Evolutionary conservation across 2,888 invertebrate species (phyloP).

Genomic region (Tipula confusa): DNA sequence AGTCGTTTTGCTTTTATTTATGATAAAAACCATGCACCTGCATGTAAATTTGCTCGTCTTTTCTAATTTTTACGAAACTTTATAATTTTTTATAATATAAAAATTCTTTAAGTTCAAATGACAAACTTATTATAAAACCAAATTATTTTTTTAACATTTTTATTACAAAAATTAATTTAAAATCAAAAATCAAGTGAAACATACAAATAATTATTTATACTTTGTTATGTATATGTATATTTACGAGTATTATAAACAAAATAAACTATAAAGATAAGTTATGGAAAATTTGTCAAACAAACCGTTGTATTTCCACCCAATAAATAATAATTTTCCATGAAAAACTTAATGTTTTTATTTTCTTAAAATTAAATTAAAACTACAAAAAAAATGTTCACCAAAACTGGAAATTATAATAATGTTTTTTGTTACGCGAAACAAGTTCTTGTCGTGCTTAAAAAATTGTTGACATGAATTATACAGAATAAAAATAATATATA

Average conservation of each 20-base stretch:
- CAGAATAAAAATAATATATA: not conserved
- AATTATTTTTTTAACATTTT: slow-evolving; percentile 3
- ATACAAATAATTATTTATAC: not conserved
- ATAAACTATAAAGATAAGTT: not conserved
- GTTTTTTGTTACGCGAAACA: slow-evolving; percentile 20
- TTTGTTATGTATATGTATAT: not conserved
- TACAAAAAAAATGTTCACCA: not conserved
- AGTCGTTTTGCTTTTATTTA: not conserved
- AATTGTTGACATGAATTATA: not conserved
- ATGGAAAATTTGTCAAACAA: slow-evolving; percentile 3
- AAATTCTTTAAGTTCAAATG: slow-evolving; percentile 3
- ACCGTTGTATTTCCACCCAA: not conserved
- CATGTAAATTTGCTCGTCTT: not conserved
- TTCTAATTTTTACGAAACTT: not conserved
- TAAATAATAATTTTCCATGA: not conserved
- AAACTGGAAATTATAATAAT: slow-evolving; percentile 8
- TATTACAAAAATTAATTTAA: not conserved
- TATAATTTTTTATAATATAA: not conserved
- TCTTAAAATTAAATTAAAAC: slow-evolving; percentile 15
- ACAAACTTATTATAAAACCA: not conserved
- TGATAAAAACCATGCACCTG: not conserved
- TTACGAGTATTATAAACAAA: not conserved
- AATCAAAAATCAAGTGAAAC: not conserved
- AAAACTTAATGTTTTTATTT: not conserved
- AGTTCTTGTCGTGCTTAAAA: not conserved